These are phyloP conservation scores for Podarcis cretensis DNA, from an alignment of 2,113 vertebrate genomes.

Conservation along the genomic window DNA sequence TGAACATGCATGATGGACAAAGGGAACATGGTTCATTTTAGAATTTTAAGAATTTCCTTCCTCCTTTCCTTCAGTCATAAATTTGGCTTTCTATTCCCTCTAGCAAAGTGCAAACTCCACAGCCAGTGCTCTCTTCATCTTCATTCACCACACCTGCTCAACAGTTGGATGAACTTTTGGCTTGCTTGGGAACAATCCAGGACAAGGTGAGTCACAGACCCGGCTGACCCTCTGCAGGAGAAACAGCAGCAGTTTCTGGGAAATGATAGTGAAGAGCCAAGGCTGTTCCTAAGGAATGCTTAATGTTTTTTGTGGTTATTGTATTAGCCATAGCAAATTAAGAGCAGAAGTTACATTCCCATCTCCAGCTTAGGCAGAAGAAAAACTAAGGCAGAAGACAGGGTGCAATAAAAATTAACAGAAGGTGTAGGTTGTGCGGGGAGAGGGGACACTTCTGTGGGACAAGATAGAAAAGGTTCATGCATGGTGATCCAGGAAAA, in stretches of 20 bases:
- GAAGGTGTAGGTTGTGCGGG: no score
- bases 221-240: not conserved
- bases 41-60: accelerated
- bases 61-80: not conserved
- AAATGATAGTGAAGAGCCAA: not conserved
- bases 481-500: not conserved
- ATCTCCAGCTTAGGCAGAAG: not conserved
- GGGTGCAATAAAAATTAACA: not conserved
- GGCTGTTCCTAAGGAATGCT: not conserved
- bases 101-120: constrained; percentile 16
- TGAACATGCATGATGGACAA: accelerated
- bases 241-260: not conserved
- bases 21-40: accelerated
- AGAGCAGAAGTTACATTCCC: no score
- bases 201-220: constrained; percentile 58
- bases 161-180: constrained; percentile 78
- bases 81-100: not conserved
- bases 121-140: not conserved
- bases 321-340: not conserved
- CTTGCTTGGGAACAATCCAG: constrained; percentile 64
- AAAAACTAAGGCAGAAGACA: no score
- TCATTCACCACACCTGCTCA: constrained; percentile 40
- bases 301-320: not conserved
- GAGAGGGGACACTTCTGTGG: no score
- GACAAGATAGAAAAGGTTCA: not conserved